Percentiles rank a stretch among this genome's conserved stretches.
phyloP scores from a whole-genome alignment of 2,888 invertebrate genomes.

The Autographa pulchrina region DNA sequence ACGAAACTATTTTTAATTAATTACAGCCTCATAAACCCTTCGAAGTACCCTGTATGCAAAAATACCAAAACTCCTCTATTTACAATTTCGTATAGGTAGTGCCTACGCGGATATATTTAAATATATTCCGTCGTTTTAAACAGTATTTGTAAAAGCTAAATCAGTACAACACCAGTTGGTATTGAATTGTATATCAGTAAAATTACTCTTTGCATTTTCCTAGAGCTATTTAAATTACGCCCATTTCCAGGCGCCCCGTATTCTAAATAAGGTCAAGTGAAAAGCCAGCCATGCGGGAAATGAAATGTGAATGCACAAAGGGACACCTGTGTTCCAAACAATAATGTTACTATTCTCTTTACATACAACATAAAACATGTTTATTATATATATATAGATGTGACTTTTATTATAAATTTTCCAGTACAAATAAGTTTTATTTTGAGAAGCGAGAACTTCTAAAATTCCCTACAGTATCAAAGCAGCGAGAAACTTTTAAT shows the following conservation, averaged over 20 bases:
- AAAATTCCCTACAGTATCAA: slow-evolving; percentile 18
- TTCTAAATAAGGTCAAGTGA: slow-evolving; percentile 45
- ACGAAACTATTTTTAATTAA: slow-evolving; percentile 40
- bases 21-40: slow-evolving; percentile 10
- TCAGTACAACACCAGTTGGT: slow-evolving; percentile 15
- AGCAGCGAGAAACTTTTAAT: slow-evolving; percentile 25
- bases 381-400: background rate
- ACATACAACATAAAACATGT: background rate
- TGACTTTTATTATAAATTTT: background rate
- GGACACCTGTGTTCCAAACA: slow-evolving; percentile 27
- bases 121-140: background rate
- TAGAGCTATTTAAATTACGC: slow-evolving; percentile 20
- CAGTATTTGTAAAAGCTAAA: background rate
- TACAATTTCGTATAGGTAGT: too few relatives aligned
- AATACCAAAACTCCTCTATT: background rate
- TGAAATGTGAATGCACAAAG: slow-evolving; percentile 39
- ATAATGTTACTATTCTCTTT: slow-evolving; percentile 14
- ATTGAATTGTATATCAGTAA: slow-evolving; percentile 15
- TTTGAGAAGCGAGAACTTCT: background rate
- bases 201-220: slow-evolving; percentile 21
- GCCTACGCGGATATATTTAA: background rate
- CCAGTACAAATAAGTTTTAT: slow-evolving; percentile 17
- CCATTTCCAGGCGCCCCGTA: slow-evolving; percentile 21
- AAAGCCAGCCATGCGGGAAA: slow-evolving; percentile 50
- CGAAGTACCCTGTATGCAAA: background rate